Conservation (phyloP, 2,113 vertebrate genomes). For the Embiotoca jacksoni region DNA sequence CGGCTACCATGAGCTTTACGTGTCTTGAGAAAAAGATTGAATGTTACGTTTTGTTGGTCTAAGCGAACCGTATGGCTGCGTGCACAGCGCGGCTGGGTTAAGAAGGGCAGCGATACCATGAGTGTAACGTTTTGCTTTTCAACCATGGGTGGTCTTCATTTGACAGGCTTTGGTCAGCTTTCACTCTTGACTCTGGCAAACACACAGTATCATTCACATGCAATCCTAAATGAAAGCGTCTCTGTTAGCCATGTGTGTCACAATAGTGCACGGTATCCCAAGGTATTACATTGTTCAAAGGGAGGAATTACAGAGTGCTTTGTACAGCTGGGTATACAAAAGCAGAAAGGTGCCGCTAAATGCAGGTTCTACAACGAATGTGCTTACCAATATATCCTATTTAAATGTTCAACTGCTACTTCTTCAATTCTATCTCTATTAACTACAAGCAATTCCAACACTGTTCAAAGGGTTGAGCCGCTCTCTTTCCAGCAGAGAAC, state of each 20-base stretch:
- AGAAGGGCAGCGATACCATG: constrained; percentile 35
- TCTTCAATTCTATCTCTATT: constrained; percentile 18
- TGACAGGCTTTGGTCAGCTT: constrained; percentile 61
- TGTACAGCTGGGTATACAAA: constrained; percentile 65
- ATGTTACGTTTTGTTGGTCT: no score
- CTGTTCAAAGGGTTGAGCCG: constrained; percentile 53
- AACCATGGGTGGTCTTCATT: constrained; percentile 76
- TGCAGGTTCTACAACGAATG: constrained; percentile 13
- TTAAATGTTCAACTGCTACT: constrained; percentile 18
- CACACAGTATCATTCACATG: constrained; percentile 69
- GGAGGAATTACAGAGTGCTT: constrained; percentile 45
- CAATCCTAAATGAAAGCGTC: constrained; percentile 57
- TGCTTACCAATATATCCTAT: constrained; percentile 15
- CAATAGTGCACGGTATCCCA: constrained; percentile 61
- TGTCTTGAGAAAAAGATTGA: no score
- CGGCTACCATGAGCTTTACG: no score
- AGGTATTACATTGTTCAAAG: constrained; percentile 57
- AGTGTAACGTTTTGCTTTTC: constrained; percentile 45
- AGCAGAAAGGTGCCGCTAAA: constrained; percentile 36
- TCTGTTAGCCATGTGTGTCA: constrained; percentile 57
- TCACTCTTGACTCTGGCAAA: constrained; percentile 69
- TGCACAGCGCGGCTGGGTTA: constrained; percentile 24
- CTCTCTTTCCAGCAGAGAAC: constrained; percentile 56
- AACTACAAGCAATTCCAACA: constrained; percentile 17
- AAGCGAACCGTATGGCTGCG: constrained; percentile 8